Conservation (phyloP, 1,140 invertebrate species). For the Phymorhynchus buccinoides region DNA sequence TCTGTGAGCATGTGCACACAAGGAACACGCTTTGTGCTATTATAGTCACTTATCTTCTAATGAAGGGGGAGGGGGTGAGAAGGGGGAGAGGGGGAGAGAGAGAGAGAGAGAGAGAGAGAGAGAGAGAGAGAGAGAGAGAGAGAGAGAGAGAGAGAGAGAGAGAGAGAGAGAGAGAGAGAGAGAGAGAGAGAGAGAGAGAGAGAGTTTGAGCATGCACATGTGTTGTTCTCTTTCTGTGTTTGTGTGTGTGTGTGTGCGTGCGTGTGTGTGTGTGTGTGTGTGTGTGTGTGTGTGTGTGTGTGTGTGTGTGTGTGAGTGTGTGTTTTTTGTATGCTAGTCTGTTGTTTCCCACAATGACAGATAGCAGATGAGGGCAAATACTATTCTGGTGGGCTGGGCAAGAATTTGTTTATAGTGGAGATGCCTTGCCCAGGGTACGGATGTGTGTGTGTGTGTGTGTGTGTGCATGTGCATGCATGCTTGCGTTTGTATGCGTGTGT, state of each 20-base stretch:
- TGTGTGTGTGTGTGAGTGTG: constrained; percentile 1
- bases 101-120: neutral
- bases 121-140: neutral
- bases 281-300: neutral
- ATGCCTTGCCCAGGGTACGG: too few relatives aligned
- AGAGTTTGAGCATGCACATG: neutral
- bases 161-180: neutral
- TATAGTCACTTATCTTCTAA: too few relatives aligned
- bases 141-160: neutral
- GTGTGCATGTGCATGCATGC: neutral
- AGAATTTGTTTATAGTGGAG: too few relatives aligned
- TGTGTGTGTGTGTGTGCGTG: neutral
- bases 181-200: neutral
- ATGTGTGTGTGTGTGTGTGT: neutral
- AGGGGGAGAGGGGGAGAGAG: neutral
- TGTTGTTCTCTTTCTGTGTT: neutral
- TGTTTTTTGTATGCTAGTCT: too few relatives aligned
- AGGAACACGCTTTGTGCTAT: too few relatives aligned
- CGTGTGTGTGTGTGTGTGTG: neutral
- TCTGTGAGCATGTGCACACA: constrained; percentile 10
- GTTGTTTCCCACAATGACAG: too few relatives aligned
- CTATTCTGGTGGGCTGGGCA: too few relatives aligned
- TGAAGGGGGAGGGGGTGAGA: neutral
- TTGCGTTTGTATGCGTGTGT: too few relatives aligned
- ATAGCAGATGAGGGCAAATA: too few relatives aligned